Base-by-base conservation (phyloP, 2,888 invertebrate genomes). In the Sesia apiformis region DNA sequence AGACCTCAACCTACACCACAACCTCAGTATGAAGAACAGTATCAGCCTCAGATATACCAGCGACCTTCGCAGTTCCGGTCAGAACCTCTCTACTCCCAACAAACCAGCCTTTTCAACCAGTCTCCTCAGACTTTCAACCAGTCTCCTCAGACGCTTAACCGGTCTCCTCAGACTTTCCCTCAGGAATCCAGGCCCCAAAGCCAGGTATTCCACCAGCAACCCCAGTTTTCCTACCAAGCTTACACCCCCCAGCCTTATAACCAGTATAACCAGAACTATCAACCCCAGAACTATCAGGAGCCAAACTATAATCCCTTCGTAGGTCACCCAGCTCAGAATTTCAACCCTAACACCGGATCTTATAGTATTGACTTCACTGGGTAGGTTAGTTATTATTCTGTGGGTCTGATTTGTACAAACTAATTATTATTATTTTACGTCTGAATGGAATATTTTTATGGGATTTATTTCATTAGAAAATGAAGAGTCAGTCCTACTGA, bases 351-450 rank as follows among this genome's bases (percentile, higher is more conserved):
- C 72, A 91, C 93, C 57, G 95, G 95, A 23, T 95, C 96, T 4
- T 96, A 96, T 78, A 91, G 93, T 60, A 93, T 96, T 61, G 93
- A 93, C 71, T 96, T 95, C 72, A 92, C 91, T 66, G 92, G 92
- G 70, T 90, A 90, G 38, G 5, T 3, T 50, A 38, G 8, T 6
- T 50, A n/a, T 2, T 8, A 46, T 8, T 46, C 23, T 23, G 23
- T 63, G 50, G 38, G 39, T 50, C 50, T 52, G 52, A 43, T 55
- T 23, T 41, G 51, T 51, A 55, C 46, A 46, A 55, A 7, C 5
- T 52, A 8, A 49, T 43, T 54, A 6, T 52, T 55, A 43, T 61
- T 66, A 54, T 38, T 23, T 23, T 1, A 23, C 23, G 23, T 23
- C 23, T 23, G 2, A 23, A 23, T 23, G 23, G 23, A 1, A 23